phyloP scores from a whole-genome alignment of 2,888 invertebrate genomes.

The Bedellia somnulentella region DNA sequence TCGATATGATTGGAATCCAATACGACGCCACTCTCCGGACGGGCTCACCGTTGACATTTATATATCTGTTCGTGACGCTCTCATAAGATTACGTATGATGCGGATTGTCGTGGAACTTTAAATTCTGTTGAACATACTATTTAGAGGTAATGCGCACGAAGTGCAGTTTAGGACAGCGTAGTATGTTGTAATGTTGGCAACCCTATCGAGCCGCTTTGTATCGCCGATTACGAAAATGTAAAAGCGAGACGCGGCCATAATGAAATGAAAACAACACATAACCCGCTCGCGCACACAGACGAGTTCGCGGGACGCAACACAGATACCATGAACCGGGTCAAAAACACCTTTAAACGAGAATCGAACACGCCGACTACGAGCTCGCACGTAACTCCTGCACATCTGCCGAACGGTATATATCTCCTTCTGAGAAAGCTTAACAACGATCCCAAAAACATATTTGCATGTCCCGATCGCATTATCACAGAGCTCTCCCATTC shows the following conservation, averaged over 20 bases:
- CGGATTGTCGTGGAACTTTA: no score
- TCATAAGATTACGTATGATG: no score
- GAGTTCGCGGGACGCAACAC: constrained; percentile 17
- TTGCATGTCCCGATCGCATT: constrained; percentile 53
- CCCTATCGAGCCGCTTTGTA: constrained; percentile 38
- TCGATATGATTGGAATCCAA: background rate
- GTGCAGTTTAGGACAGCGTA: background rate
- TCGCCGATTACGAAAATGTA: constrained; percentile 53
- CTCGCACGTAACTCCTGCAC: constrained; percentile 44
- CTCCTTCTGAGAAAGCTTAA: constrained; percentile 55
- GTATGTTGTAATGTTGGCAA: constrained; percentile 22
- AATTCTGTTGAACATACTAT: constrained; percentile 14
- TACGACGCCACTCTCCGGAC: background rate
- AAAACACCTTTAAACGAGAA: constrained; percentile 55
- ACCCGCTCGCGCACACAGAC: constrained; percentile 30
- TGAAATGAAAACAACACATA: constrained; percentile 50
- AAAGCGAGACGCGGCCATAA: constrained; percentile 50
- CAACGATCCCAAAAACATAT: constrained; percentile 41
- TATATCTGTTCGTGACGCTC: no score
- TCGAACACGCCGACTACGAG: constrained; percentile 47
- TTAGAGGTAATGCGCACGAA: constrained; percentile 17
- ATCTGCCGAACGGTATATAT: constrained; percentile 56
- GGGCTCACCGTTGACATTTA: no score
- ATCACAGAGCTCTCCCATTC: constrained; percentile 23
- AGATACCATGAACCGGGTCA: constrained; percentile 46